Evolutionary conservation across 1,140 invertebrate genomes (phyloP), one percentile per base, ranked within the genome.

Genomic region (Drosophila melanogaster): DNA sequence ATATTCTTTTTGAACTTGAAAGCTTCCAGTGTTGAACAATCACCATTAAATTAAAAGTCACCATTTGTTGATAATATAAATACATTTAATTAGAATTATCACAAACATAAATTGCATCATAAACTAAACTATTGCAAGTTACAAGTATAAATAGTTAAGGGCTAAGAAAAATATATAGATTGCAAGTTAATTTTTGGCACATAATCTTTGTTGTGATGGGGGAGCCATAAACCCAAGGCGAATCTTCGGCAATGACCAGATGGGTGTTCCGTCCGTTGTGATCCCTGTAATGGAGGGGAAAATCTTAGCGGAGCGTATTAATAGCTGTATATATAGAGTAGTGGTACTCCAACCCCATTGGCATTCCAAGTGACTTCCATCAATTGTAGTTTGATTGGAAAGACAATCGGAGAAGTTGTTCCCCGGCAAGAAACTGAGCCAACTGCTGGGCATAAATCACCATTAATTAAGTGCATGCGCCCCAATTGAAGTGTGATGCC

Each of bases 21-120:
- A 73, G 78, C 77, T 83, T 43, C 73, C 67, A 80, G 67, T 71
- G 73, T 57, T 81, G 38, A 11, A 35, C 44, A 57, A 17, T 40
- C 12, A 10, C 5, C 10, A 37, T 65, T 19, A 22, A 51, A 47
- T 64, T 64, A 24, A 22, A 59, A 24, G 17, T 35, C 40, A 26
- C 0, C 24, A 30, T 11, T 26, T 30, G 24, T 35, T 55, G 33
- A 5, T 64, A 41, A 55, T 74, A 61, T 49, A 33, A 6, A 10
- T 38, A 70, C 41, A 54, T 80, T 90, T 85, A 79, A 79, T 85
- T 80, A 67, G 17, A 78, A 78, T 90, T 85, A 89, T 89, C 77
- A 89, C 86, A 90, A 89, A 85, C 62, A 84, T 70, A 78, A 84
- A 81, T 85, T 58, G 74, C 65, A 67, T 75, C 38, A 33, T 37